Evolutionary conservation across 92 coral and sea anemone genomes (phyloP).

Genomic region (Ricordea florida): DNA sequence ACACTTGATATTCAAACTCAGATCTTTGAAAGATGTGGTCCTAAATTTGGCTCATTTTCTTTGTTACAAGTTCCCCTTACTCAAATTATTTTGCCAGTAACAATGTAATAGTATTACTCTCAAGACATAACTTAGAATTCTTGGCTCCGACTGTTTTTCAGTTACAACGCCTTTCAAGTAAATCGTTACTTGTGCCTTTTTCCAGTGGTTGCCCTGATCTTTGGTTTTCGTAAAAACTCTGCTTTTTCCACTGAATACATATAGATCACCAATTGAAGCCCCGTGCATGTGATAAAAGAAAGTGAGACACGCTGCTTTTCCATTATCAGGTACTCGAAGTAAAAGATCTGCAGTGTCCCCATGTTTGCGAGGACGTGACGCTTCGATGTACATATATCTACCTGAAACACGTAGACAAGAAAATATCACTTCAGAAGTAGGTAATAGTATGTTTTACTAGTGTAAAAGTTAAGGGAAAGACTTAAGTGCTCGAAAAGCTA

Average conservation of each 20-base stretch:
- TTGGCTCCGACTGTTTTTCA: too few relatives aligned
- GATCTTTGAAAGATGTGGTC: too few relatives aligned
- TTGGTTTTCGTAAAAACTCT: not conserved
- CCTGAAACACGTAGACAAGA: too few relatives aligned
- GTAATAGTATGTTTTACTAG: not conserved
- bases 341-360: not conserved
- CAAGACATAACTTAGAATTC: too few relatives aligned
- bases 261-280: not conserved
- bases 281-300: slow-evolving; percentile 4
- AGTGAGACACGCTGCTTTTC: not conserved
- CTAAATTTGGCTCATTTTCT: too few relatives aligned
- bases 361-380: slow-evolving; percentile 3
- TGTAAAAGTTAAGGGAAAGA: not conserved
- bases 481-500: too few relatives aligned
- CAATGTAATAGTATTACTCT: too few relatives aligned
- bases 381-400: not conserved
- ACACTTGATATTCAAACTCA: too few relatives aligned
- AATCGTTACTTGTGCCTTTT: not conserved
- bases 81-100: too few relatives aligned
- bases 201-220: not conserved
- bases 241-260: not conserved
- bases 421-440: too few relatives aligned
- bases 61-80: too few relatives aligned
- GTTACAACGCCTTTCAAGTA: not conserved
- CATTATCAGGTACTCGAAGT: not conserved